Percentiles rank a stretch among this genome's conserved stretches.
Conservation (phyloP, 2,113 vertebrate species). For the Tupaia chinensis region DNA sequence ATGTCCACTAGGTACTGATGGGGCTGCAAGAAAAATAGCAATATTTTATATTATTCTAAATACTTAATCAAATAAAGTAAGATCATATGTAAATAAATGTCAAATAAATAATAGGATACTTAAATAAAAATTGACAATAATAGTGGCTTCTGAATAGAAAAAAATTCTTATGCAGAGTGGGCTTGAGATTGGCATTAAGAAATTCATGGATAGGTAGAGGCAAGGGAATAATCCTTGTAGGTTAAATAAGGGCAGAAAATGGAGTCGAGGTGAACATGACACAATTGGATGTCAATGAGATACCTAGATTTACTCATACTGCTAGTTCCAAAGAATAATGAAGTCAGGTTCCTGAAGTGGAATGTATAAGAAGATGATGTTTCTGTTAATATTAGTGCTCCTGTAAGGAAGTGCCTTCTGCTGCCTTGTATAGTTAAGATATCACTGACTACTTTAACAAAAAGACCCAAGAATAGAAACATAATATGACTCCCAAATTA, state of each 20-base stretch:
- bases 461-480: background rate
- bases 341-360: background rate
- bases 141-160: background rate
- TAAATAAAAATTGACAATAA: constrained; percentile 32
- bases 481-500: background rate
- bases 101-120: constrained; percentile 6
- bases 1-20: background rate
- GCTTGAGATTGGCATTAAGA: background rate
- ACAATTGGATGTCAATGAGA: background rate
- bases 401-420: background rate
- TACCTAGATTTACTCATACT: background rate
- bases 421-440: background rate
- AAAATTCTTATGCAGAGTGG: background rate
- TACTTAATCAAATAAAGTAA: background rate
- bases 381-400: background rate
- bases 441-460: background rate
- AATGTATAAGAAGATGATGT: background rate
- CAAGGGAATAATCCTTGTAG: background rate
- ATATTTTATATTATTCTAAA: background rate
- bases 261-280: background rate
- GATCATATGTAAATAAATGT: background rate
- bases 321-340: constrained; percentile 10
- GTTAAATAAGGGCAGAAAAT: background rate
- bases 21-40: background rate
- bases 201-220: background rate